Percentiles rank a stretch among this genome's conserved stretches.
These are phyloP conservation scores for Melipona beecheii DNA, from an alignment of 2,888 invertebrate genomes.

Conservation along the genomic window DNA sequence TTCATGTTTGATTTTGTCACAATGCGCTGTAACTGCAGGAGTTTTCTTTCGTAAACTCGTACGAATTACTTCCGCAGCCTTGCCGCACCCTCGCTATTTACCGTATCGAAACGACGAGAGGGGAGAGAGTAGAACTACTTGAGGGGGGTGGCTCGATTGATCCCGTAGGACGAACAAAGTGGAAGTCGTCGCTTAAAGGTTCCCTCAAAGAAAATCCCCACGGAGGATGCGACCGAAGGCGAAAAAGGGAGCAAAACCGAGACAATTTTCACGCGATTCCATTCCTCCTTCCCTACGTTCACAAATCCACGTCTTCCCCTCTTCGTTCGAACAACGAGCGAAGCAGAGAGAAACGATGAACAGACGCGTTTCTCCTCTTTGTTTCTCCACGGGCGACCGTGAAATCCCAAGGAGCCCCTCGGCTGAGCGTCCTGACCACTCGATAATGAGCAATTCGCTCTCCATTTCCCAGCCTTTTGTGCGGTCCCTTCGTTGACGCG, in stretches of 20 bases:
- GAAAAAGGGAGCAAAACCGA: background rate
- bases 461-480: conserved; percentile 80
- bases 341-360: conserved; percentile 3
- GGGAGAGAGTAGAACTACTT: background rate
- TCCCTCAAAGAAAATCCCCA: conserved; percentile 32
- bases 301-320: conserved; percentile 32
- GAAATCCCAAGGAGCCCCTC: conserved; percentile 63
- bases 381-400: conserved; percentile 60
- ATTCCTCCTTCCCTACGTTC: conserved; percentile 36
- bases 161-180: conserved; percentile 45
- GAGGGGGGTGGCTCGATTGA: conserved; percentile 47
- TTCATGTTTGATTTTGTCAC: too few species aligned
- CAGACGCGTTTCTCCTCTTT: conserved; percentile 36
- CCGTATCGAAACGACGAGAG: conserved; percentile 17
- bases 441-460: conserved; percentile 81
- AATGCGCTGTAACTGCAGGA: background rate
- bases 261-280: conserved; percentile 70
- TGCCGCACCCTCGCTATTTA: conserved; percentile 49
- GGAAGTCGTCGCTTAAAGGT: conserved; percentile 34
- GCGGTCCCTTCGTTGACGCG: conserved; percentile 72
- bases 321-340: too few species aligned
- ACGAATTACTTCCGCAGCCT: conserved; percentile 68
- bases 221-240: conserved; percentile 14
- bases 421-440: conserved; percentile 65
- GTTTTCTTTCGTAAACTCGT: conserved; percentile 58